phyloP scores from a whole-genome alignment of 2,888 invertebrate species.

The Cerastis rubricosa region DNA sequence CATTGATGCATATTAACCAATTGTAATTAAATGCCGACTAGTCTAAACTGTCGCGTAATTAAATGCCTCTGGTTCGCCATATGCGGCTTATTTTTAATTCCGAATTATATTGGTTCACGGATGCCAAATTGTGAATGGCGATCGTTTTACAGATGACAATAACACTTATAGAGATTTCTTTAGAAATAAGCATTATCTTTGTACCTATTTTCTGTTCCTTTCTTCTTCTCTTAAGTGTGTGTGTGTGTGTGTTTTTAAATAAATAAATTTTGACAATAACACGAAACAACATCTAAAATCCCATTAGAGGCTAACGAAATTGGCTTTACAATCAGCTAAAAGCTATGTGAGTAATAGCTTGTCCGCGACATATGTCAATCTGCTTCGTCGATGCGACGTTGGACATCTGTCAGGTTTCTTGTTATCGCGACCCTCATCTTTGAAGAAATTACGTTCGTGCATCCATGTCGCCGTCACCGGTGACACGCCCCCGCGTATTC shows the following conservation, averaged over 20 bases:
- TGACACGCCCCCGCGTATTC: constrained; percentile 75
- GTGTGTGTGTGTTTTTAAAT: no score
- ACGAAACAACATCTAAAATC: background rate
- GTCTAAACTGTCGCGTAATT: background rate
- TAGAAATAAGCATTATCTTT: no score
- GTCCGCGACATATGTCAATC: constrained; percentile 80
- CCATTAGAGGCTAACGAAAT: constrained; percentile 29
- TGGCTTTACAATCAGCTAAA: constrained; percentile 65
- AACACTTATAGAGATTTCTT: no score
- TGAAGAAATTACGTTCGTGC: constrained; percentile 83
- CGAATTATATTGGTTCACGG: background rate
- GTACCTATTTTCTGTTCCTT: no score
- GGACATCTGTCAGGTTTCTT: constrained; percentile 83
- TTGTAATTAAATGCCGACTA: constrained; percentile 3
- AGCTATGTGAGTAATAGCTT: constrained; percentile 58
- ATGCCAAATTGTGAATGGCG: background rate
- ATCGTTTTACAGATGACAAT: background rate
- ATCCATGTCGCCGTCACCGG: constrained; percentile 77
- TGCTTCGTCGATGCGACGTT: constrained; percentile 73
- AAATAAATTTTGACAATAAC: background rate
- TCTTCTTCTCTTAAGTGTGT: no score
- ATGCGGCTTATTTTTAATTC: background rate
- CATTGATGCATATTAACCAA: constrained; percentile 16
- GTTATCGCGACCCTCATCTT: constrained; percentile 86
- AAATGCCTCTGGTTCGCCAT: constrained; percentile 12